Base-by-base conservation (phyloP, 1,140 invertebrate species). In the Neelides sp. region DNA sequence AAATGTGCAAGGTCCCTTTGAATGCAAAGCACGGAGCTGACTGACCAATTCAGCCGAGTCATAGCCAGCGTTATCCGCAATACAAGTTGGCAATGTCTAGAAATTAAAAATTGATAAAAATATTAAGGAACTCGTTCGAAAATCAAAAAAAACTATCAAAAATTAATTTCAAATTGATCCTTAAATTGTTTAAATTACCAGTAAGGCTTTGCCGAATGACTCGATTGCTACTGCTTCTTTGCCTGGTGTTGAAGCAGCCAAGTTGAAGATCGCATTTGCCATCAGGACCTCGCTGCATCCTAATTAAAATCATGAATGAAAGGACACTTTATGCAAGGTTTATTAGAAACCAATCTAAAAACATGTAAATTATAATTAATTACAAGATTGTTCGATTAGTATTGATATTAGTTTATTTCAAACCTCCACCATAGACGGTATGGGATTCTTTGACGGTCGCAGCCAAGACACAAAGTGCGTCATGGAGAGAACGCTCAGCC, bases 211-310 rank as follows among this genome's bases (percentile, higher is more conserved):
- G 20, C 90, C 89, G 73, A 93, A 98, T 0, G 92, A 78, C 72
- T 99, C 94, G 75, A 97, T 95, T 2, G 96, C 95, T 20, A 96
- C 79, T 17, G 94, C 80, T 72, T 98, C 92, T 71, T 99, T 98
- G 39, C 95, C 95, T 17, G 93, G 75, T n/a, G 88, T 93, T 61
- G 83, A 81, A 4, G 81, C 76, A 4, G 93, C 92, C 44, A 83
- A 77, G 41, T 77, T 75, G 24, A 77, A 78, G 1, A 96, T 87
- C 23, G 92, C 93, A 52, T 81, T 82, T 42, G 94, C 85, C 94
- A 98, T 98, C 20, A 96, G 67, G 75, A 96, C 92, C 71, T 99
- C 95, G 56, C 87, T 82, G 64, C 86, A 85, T 55, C 80, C 73
- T 78, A 57, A 15, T 62, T 58, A 37, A 61, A 54, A 24, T 40